Percentiles rank a stretch among this genome's conserved stretches.
These are phyloP conservation scores for Oscheius sp. DNA, from an alignment of 2,888 invertebrate species.

Conservation along the genomic window DNA sequence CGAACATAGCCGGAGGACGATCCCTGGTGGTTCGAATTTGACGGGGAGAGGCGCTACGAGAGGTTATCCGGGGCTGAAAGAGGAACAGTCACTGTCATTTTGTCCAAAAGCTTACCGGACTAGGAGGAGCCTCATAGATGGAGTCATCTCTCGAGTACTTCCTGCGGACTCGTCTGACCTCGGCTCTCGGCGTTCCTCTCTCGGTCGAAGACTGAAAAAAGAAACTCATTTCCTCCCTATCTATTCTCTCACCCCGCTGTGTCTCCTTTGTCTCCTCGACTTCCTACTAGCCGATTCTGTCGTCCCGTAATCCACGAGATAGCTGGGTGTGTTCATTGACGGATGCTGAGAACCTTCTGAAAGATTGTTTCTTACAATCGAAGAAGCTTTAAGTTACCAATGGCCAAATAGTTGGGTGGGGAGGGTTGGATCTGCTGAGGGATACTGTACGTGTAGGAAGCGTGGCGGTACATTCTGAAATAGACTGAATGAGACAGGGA, in stretches of 20 bases:
- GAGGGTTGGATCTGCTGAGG: conserved; percentile 47
- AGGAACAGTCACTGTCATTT: neutral
- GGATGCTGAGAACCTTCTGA: conserved; percentile 8
- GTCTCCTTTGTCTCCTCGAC: conserved; percentile 19
- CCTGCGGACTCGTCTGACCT: conserved; percentile 33
- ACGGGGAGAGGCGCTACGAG: conserved; percentile 31
- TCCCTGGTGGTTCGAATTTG: conserved; percentile 1
- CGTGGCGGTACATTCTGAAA: conserved; percentile 52
- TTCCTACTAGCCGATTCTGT: conserved; percentile 19
- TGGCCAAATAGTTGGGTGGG: conserved; percentile 59
- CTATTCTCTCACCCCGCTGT: conserved; percentile 22
- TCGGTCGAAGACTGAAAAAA: conserved; percentile 35
- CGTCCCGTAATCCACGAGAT: conserved; percentile 32
- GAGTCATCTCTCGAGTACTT: conserved; percentile 47
- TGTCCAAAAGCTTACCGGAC: conserved; percentile 41
- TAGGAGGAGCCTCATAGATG: conserved; percentile 58
- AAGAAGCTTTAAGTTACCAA: conserved; percentile 33
- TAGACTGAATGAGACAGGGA: neutral
- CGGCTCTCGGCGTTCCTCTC: conserved; percentile 5
- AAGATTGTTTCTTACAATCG: neutral
- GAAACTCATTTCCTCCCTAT: neutral
- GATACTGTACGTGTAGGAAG: conserved; percentile 54
- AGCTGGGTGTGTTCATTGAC: conserved; percentile 1
- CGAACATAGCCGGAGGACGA: neutral
- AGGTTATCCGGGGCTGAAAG: conserved; percentile 18